Percentiles rank a stretch among this genome's conserved stretches.
These are phyloP conservation scores for Harpagoxenus sublaevis DNA, from an alignment of 2,888 invertebrate genomes.

Conservation along the genomic window DNA sequence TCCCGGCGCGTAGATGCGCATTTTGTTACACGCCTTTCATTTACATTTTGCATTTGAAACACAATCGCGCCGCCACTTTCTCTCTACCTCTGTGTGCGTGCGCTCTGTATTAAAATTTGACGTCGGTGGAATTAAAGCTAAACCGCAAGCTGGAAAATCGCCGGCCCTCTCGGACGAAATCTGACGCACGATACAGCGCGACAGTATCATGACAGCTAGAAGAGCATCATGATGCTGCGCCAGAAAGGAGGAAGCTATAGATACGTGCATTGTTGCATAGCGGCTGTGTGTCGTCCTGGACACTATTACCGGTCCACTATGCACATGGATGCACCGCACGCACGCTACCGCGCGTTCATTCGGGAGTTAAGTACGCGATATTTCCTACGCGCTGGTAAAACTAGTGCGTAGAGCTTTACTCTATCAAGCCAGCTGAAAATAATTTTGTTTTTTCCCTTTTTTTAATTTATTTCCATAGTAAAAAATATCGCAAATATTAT, in stretches of 20 bases:
- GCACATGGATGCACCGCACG: slow-evolving; percentile 48
- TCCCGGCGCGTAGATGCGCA: slow-evolving; percentile 29
- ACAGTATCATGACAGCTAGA: slow-evolving; percentile 48
- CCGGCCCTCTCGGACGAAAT: slow-evolving; percentile 42
- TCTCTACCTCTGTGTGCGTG: not conserved
- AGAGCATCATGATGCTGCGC: slow-evolving; percentile 39
- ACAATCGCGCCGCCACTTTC: not conserved
- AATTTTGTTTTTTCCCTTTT: not conserved
- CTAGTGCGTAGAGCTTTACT: slow-evolving; percentile 1
- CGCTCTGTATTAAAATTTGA: slow-evolving; percentile 46
- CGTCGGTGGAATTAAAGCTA: slow-evolving; percentile 43
- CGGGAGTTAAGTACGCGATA: slow-evolving; percentile 41
- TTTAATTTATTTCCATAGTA: not conserved
- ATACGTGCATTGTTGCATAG: slow-evolving; percentile 54
- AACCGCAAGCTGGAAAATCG: slow-evolving; percentile 52
- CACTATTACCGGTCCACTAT: slow-evolving; percentile 42
- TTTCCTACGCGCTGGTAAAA: slow-evolving; percentile 25
- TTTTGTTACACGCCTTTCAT: slow-evolving; percentile 44
- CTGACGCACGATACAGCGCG: slow-evolving; percentile 33
- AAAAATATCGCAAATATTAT: not conserved
- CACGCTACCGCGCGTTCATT: slow-evolving; percentile 35
- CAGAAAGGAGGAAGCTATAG: slow-evolving; percentile 49
- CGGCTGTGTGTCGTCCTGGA: slow-evolving; percentile 54
- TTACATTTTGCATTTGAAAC: slow-evolving; percentile 42
- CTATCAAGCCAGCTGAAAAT: not conserved